These are phyloP conservation scores for Leuciscus idus DNA, from an alignment of 2,113 vertebrate genomes.

Conservation along the genomic window DNA sequence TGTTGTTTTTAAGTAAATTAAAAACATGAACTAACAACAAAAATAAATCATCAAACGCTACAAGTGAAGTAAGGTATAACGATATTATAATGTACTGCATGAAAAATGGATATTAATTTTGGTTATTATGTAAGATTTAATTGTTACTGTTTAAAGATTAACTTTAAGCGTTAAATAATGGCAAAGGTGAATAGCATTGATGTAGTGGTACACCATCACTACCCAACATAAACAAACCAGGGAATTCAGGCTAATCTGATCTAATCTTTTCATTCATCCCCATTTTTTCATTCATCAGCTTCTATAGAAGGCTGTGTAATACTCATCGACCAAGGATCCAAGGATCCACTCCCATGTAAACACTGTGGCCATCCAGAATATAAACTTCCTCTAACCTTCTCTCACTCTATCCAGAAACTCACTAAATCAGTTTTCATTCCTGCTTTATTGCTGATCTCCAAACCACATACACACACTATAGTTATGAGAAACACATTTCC, in stretches of 20 bases:
- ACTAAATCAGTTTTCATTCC: slow-evolving; percentile 53
- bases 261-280: background rate
- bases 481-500: slow-evolving; percentile 74
- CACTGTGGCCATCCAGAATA: slow-evolving; percentile 57
- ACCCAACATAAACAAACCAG: background rate
- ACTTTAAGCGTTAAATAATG: background rate
- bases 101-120: too few species aligned
- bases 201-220: background rate
- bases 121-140: background rate
- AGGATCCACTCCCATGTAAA: slow-evolving; percentile 63
- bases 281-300: background rate
- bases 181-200: background rate
- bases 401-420: slow-evolving; percentile 51
- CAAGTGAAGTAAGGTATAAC: background rate
- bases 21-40: background rate
- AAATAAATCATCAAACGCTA: background rate
- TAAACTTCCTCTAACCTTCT: slow-evolving; percentile 71
- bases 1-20: background rate
- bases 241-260: background rate
- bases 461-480: slow-evolving; percentile 45
- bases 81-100: background rate
- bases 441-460: slow-evolving; percentile 53
- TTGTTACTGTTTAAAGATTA: background rate
- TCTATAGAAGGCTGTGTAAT: slow-evolving; percentile 6
- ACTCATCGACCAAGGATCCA: slow-evolving; percentile 60